Percentiles rank a stretch among this genome's conserved stretches.
phyloP scores from a whole-genome alignment of 1,140 invertebrate species.

The Kradibia gibbosae region DNA sequence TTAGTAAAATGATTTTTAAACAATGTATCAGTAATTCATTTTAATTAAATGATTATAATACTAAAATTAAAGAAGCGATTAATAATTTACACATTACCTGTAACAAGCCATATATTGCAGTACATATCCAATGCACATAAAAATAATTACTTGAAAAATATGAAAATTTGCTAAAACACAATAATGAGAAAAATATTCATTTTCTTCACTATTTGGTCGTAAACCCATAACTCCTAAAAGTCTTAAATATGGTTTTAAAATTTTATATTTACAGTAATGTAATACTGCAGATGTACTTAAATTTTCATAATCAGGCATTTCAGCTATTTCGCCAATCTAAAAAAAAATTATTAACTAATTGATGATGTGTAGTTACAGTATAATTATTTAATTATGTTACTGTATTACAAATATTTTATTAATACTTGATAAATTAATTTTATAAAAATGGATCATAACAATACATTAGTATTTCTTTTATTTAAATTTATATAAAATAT shows the following conservation, averaged over 20 bases:
- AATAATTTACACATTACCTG: conserved; percentile 54
- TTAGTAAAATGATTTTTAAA: background rate
- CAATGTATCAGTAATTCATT: background rate
- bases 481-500: background rate
- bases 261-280: conserved; percentile 85
- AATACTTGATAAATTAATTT: too few species aligned
- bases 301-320: conserved; percentile 77
- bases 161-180: conserved; percentile 79
- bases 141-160: conserved; percentile 77
- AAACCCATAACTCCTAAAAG: conserved; percentile 82
- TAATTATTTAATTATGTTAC: too few species aligned
- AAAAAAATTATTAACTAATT: conserved; percentile 48
- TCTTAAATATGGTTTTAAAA: conserved; percentile 82
- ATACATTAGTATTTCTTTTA: too few species aligned
- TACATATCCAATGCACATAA: conserved; percentile 81
- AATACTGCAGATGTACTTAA: conserved; percentile 83
- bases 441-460: too few species aligned
- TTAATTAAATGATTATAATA: conserved; percentile 15
- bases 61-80: background rate
- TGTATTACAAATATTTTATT: too few species aligned
- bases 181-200: conserved; percentile 74
- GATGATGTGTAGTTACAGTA: background rate
- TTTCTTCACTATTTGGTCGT: conserved; percentile 77
- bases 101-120: conserved; percentile 85
- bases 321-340: conserved; percentile 78